These are phyloP conservation scores for Indicator maculatus DNA, from an alignment of 2,113 vertebrate species.

Conservation along the genomic window DNA sequence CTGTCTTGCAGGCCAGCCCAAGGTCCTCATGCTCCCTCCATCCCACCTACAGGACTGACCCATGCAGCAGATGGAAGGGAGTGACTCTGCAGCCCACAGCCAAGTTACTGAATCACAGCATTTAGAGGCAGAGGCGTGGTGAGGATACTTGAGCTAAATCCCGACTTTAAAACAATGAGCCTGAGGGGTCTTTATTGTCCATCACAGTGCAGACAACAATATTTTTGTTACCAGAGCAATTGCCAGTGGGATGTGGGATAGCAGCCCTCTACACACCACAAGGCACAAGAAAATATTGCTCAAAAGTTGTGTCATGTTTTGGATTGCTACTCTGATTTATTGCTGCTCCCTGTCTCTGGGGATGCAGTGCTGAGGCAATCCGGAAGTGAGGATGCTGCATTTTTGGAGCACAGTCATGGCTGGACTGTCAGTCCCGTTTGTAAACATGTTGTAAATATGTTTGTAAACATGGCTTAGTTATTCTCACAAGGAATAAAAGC, in stretches of 20 bases:
- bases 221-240: constrained; percentile 69
- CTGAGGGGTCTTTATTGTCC: constrained; percentile 57
- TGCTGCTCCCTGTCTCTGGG: constrained; percentile 48
- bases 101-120: constrained; percentile 43
- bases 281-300: constrained; percentile 60
- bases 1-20: not conserved
- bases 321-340: constrained; percentile 60
- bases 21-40: not conserved
- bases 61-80: constrained; percentile 3
- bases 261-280: constrained; percentile 28
- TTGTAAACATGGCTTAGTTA: constrained; percentile 58
- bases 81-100: not conserved
- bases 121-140: constrained; percentile 38
- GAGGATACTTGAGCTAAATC: constrained; percentile 20
- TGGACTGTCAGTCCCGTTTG: constrained; percentile 53
- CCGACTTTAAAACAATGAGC: constrained; percentile 41
- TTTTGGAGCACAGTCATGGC: constrained; percentile 32
- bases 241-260: constrained; percentile 50
- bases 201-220: constrained; percentile 64
- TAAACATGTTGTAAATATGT: constrained; percentile 43
- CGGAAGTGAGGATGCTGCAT: constrained; percentile 46
- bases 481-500: constrained; percentile 22
- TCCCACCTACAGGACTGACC: constrained; percentile 15
- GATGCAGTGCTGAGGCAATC: constrained; percentile 39
- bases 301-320: constrained; percentile 64